phyloP scores from a whole-genome alignment of 2,113 vertebrate genomes.

The Nymphicus hollandicus region DNA sequence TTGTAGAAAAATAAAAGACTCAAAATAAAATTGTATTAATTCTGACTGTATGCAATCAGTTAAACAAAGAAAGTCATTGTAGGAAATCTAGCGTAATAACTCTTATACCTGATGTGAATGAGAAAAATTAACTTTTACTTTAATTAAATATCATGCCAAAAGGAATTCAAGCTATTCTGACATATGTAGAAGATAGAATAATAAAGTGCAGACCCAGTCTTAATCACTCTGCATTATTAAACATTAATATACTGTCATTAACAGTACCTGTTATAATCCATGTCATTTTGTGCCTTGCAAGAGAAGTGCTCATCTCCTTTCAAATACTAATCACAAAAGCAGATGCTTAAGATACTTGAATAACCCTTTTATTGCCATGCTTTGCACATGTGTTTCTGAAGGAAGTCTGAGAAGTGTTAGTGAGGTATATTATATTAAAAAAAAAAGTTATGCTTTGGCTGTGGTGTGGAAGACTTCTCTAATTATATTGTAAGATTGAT shows the following conservation, averaged over 20 bases:
- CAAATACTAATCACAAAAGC: slow-evolving; percentile 68
- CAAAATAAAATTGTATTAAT: slow-evolving; percentile 26
- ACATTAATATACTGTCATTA: slow-evolving; percentile 78
- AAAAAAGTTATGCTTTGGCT: not conserved
- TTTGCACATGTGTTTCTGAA: not conserved
- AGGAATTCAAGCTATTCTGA: slow-evolving; percentile 68
- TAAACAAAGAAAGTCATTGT: slow-evolving; percentile 46
- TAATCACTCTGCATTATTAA: slow-evolving; percentile 76
- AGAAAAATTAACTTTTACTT: slow-evolving; percentile 71
- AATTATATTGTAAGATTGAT: not conserved
- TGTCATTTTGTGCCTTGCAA: slow-evolving; percentile 69
- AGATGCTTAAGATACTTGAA: slow-evolving; percentile 48
- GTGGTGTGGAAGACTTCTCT: not conserved
- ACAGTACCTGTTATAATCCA: slow-evolving; percentile 72
- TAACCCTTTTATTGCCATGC: slow-evolving; percentile 57
- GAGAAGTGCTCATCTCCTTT: slow-evolving; percentile 63
- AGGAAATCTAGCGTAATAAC: slow-evolving; percentile 60
- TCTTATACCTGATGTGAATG: slow-evolving; percentile 58
- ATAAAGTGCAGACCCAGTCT: slow-evolving; percentile 71
- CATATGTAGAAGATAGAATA: slow-evolving; percentile 72
- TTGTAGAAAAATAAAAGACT: not conserved
- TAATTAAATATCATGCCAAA: slow-evolving; percentile 74
- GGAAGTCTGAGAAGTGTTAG: not conserved
- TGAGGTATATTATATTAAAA: not conserved
- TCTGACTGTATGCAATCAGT: slow-evolving; percentile 35